Evolutionary conservation across 2,113 vertebrate genomes (phyloP).

Genomic region (Dissostichus mawsoni): DNA sequence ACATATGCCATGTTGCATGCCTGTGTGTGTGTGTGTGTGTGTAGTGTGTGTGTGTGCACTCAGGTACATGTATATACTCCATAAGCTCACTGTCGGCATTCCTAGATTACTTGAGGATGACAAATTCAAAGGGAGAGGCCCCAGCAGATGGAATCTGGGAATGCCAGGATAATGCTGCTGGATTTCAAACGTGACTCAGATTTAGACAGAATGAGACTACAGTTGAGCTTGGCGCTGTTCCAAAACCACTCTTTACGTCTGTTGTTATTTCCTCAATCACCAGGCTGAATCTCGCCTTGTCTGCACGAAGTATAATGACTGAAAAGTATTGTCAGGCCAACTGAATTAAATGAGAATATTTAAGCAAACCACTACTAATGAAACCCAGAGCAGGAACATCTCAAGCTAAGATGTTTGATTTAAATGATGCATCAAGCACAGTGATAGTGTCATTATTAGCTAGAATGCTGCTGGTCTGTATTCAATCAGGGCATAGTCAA

Average conservation of each 20-base stretch:
- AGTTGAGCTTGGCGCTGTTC: constrained; percentile 46
- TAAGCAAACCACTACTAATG: constrained; percentile 27
- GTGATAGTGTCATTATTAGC: constrained; percentile 37
- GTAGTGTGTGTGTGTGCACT: constrained; percentile 38
- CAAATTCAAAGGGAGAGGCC: constrained; percentile 57
- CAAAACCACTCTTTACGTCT: constrained; percentile 51
- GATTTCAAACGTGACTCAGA: constrained; percentile 68
- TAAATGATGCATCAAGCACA: constrained; percentile 26
- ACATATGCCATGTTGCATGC: constrained; percentile 39
- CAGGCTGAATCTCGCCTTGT: constrained; percentile 23
- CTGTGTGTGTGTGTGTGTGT: neutral
- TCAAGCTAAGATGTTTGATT: constrained; percentile 15
- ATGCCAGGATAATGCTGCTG: constrained; percentile 56
- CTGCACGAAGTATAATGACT: constrained; percentile 25
- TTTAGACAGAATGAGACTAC: constrained; percentile 67
- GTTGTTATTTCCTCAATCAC: constrained; percentile 45
- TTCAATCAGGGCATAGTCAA: constrained; percentile 15
- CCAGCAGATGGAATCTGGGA: constrained; percentile 68
- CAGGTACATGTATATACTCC: constrained; percentile 32
- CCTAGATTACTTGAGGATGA: constrained; percentile 65
- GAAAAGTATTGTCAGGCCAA: constrained; percentile 22
- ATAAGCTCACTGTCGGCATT: constrained; percentile 52
- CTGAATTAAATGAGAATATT: constrained; percentile 11
- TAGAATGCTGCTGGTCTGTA: constrained; percentile 15
- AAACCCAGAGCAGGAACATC: constrained; percentile 5